Conservation (phyloP, 2,113 vertebrate species). For the Pterocles gutturalis region DNA sequence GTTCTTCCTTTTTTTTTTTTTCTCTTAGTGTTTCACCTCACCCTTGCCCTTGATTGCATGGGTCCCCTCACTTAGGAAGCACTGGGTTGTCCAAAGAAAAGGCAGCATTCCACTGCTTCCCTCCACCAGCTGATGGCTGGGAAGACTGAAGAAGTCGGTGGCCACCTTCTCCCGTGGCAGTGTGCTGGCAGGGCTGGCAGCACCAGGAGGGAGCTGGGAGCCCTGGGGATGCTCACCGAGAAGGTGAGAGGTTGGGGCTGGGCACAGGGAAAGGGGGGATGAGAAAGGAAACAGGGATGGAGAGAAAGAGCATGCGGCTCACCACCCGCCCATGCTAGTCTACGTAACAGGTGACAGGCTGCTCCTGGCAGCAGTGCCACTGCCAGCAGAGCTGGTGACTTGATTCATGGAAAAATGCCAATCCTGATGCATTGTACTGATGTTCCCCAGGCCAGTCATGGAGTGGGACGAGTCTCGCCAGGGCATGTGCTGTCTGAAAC, state of each 20-base stretch:
- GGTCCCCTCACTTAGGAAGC: background rate
- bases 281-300: background rate
- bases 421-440: background rate
- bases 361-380: background rate
- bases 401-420: background rate
- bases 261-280: background rate
- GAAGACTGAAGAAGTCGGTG: background rate
- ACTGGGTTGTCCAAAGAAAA: background rate
- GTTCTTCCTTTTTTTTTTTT: background rate
- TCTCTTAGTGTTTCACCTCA: background rate
- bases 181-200: background rate
- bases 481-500: background rate
- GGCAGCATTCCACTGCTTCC: background rate
- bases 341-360: background rate
- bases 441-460: rapidly evolving
- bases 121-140: background rate
- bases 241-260: background rate
- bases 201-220: background rate
- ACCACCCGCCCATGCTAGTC: rapidly evolving
- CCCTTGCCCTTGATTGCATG: background rate
- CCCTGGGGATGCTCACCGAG: background rate
- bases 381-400: background rate
- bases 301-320: background rate
- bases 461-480: background rate
- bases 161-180: rapidly evolving